Base-by-base conservation (phyloP, 2,797 vertebrate genomes). In the Pseudocheirus occidentalis region DNA sequence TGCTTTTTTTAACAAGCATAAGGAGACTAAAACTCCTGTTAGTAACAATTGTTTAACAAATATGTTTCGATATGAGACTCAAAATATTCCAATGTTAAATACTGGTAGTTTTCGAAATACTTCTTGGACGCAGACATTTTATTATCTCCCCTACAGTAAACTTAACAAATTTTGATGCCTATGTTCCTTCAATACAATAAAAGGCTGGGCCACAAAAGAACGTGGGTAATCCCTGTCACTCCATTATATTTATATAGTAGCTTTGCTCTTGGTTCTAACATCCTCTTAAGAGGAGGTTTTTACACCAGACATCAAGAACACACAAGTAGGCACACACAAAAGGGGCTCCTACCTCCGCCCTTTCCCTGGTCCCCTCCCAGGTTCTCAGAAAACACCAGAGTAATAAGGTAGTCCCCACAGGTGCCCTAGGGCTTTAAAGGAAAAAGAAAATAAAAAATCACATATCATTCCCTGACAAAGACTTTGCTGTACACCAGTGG, bases 281-380 rank as follows among this genome's bases (percentile, higher is more conserved):
- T 59, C 95, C 96, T 94, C n/a, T 73, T 92, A 94, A 94, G 56
- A 10, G 3, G n/a, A 46, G 6, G 9, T 27, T 87, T 50, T 87
- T 46, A 87, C 40, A 91, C 46, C 92, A 91, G 29, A 55, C 92
- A 92, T n/a, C 91, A 93, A 94, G 31, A 10, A 90, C n/a, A 95
- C 31, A 66, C 95, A 92, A 94, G 93, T 92, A 92, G 59, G 24
- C 53, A 81, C 89, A 95, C 81, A 96, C 90, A 96, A 96, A 98
- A 96, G 95, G 40, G 94, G 92, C 90, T 53, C 66, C 62, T 52
- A 93, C 90, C 57, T 92, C 66, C 81, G 28, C 40, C 50, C 58
- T 92, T 92, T 52, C 91, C 90, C 18, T 95, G 34, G 53, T 90
- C 34, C 56, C 27, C 91, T 81, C 46, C 55, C 92, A 29, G 31